phyloP scores from a whole-genome alignment of 1,140 invertebrate species.

The Thalassaphorura encarpata region DNA sequence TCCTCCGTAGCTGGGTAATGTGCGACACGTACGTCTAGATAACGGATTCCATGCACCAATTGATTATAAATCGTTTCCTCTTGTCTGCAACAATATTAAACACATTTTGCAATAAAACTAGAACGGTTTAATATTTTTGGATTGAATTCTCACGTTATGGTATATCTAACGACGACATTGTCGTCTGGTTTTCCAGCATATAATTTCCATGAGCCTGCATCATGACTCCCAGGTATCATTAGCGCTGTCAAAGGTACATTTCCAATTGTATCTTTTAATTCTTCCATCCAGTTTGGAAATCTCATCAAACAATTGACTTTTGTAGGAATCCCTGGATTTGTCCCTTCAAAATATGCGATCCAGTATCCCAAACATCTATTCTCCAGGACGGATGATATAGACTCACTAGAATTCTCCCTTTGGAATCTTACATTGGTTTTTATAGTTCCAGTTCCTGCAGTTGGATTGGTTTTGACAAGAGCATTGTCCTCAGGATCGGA shows the following conservation, averaged over 20 bases:
- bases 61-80: constrained; percentile 48
- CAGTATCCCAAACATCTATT: constrained; percentile 36
- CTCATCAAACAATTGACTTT: background rate
- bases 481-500: background rate
- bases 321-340: constrained; percentile 44
- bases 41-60: constrained; percentile 47
- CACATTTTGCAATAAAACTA: too few species aligned
- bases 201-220: constrained; percentile 48
- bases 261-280: constrained; percentile 35
- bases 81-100: constrained; percentile 39
- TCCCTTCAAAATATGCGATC: constrained; percentile 46
- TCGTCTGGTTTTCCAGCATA: constrained; percentile 37
- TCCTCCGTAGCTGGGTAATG: constrained; percentile 39
- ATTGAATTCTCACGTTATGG: constrained; percentile 35
- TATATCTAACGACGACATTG: constrained; percentile 40
- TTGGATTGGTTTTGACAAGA: background rate
- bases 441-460: background rate
- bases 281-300: constrained; percentile 4
- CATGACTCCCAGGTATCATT: constrained; percentile 52
- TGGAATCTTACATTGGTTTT: constrained; percentile 7
- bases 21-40: constrained; percentile 49
- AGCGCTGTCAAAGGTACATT: constrained; percentile 44
- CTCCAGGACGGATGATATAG: constrained; percentile 32
- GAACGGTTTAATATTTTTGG: constrained; percentile 2
- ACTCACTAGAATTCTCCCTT: background rate